Evolutionary conservation across 2,797 vertebrate species (phyloP), one percentile per base, ranked within the genome.

Genomic region (Uromys caudimaculatus): DNA sequence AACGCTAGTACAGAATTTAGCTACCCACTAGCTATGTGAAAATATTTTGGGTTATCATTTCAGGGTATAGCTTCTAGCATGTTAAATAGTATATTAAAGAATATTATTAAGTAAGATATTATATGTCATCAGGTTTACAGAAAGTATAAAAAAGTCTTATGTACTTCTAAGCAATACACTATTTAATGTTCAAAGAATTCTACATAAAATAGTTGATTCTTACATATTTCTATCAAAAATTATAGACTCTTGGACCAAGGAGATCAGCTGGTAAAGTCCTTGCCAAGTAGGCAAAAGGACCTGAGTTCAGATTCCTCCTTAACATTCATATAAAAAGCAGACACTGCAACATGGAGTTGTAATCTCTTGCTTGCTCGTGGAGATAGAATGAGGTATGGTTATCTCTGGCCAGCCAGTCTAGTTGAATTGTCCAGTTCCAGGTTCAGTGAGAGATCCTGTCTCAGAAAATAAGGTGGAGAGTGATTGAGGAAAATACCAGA

Each of bases 161-260:
- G 69, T 38, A 67, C 38, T 17, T 24, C 44, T 41, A 8, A 77
- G 32, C 3, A 52, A 24, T 50, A 96, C 62, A 58, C 1, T 29
- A 73, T 79, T 79, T 97, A 95, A 79, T 86, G 89, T 94, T 89
- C 77, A 58, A 95, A 86, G 17, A 87, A 89, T 67, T 89, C 2
- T 89, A 91, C 52, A 83, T 81, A 54, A 90, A 94, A 71, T 71
- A 77, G 21, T 27, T 89, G 27, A 21, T 85, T 88, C 32, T 56
- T 92, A 83, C 13, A 92, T 29, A 93, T 52, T 89, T 6, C 58
- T 75, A 84, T 69, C 8, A 94, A 88, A 84, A 94, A 88, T 17
- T 78, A 85, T 81, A 86, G 52, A 67, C 10, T 44, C 77, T 82
- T 47, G 10, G 16, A 38, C 17, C 27, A 75, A 16, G 6, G 10